Conservation (phyloP, 1,140 invertebrate species). For the Cheumatopsyche charites region DNA sequence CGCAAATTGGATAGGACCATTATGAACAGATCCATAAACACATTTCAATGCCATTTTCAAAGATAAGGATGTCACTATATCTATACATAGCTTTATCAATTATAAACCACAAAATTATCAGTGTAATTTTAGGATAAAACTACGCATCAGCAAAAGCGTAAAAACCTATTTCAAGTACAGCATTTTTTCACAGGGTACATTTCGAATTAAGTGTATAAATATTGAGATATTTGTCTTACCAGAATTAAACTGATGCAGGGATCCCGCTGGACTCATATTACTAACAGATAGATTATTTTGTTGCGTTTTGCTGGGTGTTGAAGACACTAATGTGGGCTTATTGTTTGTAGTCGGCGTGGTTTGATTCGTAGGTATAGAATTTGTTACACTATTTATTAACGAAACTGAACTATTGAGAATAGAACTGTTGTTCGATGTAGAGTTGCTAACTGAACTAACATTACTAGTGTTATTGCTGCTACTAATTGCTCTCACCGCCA, state of each 20-base stretch:
- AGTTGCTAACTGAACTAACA: slow-evolving; percentile 32
- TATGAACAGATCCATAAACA: no score
- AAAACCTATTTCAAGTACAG: no score
- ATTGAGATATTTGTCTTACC: no score
- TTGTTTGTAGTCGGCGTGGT: slow-evolving; percentile 26
- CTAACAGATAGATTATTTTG: slow-evolving; percentile 32
- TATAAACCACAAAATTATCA: no score
- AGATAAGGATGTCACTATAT: no score
- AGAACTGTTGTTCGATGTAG: slow-evolving; percentile 39
- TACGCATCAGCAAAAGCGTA: no score
- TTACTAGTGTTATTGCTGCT: slow-evolving; percentile 51
- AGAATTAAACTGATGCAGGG: slow-evolving; percentile 30
- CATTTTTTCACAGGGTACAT: no score
- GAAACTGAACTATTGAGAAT: slow-evolving; percentile 35
- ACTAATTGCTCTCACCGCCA: slow-evolving; percentile 69
- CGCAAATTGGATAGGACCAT: no score
- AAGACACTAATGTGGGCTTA: slow-evolving; percentile 45
- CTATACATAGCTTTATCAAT: no score
- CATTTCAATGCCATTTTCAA: no score
- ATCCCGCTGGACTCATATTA: slow-evolving; percentile 27
- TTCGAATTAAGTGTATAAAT: no score
- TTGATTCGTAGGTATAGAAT: slow-evolving; percentile 13
- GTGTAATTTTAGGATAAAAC: no score
- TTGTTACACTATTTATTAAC: slow-evolving; percentile 35
- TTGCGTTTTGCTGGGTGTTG: slow-evolving; percentile 39